phyloP scores from a whole-genome alignment of 2,113 vertebrate species.

The Physeter macrocephalus region DNA sequence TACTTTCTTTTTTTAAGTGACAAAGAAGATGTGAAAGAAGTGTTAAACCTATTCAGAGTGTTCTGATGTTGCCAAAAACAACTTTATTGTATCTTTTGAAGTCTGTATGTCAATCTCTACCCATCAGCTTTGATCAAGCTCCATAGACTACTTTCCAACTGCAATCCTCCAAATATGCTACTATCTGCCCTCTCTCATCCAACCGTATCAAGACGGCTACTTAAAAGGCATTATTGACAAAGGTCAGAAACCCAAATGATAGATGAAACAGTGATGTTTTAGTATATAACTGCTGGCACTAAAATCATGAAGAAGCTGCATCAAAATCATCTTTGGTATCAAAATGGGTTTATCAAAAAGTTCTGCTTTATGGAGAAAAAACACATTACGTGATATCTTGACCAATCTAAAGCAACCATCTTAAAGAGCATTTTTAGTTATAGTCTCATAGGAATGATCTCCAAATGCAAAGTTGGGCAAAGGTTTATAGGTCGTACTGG shows the following conservation, averaged over 20 bases:
- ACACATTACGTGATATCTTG: background rate
- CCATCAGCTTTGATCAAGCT: background rate
- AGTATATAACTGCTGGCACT: background rate
- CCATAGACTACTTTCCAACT: background rate
- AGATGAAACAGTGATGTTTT: background rate
- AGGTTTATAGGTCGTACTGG: background rate
- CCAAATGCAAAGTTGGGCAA: background rate
- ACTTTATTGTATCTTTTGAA: slow-evolving; percentile 18
- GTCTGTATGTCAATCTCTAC: background rate
- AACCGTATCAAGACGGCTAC: background rate
- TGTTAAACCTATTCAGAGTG: background rate
- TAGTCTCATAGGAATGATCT: background rate
- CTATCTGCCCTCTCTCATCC: background rate
- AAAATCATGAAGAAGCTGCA: background rate
- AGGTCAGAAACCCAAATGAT: background rate
- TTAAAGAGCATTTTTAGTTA: background rate
- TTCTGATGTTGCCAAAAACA: background rate
- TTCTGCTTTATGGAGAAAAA: background rate
- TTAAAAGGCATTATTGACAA: background rate
- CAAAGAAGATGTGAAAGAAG: background rate
- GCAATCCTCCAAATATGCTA: background rate
- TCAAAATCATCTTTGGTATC: background rate
- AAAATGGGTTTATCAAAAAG: background rate
- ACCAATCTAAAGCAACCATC: background rate
- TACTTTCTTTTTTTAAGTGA: background rate